These are phyloP conservation scores for Melanocharis versteri DNA, from an alignment of 2,113 vertebrate genomes.

Conservation along the genomic window DNA sequence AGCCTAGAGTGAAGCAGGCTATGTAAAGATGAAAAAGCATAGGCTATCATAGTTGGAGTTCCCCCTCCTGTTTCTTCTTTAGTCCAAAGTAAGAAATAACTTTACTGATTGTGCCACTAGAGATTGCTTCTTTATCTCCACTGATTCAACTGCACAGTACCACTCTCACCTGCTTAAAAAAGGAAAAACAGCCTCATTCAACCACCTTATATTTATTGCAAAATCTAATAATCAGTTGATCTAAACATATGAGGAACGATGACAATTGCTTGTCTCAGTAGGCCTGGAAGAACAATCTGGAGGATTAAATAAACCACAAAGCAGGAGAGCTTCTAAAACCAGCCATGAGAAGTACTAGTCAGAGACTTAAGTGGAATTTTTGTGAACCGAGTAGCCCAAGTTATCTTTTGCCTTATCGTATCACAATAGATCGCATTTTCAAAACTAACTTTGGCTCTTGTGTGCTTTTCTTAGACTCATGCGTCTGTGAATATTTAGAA, in stretches of 20 bases:
- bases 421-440: background rate
- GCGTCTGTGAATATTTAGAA: slow-evolving; percentile 19
- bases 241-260: background rate
- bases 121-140: background rate
- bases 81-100: background rate
- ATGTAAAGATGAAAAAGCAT: background rate
- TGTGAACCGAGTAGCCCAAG: background rate
- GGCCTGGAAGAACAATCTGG: background rate
- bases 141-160: background rate
- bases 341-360: background rate
- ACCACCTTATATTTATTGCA: background rate
- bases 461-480: background rate
- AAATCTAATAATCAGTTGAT: background rate
- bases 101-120: background rate
- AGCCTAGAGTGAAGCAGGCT: background rate
- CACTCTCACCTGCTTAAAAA: background rate
- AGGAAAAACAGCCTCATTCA: background rate
- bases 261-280: background rate
- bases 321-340: background rate
- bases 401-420: background rate
- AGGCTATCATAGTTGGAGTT: background rate
- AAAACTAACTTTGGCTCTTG: background rate
- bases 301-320: background rate
- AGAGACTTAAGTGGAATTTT: background rate
- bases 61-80: background rate